A percentile compares a stretch with the other conserved stretches of the same genome.
Evolutionary conservation across 1,140 invertebrate species (phyloP).

Genomic region (Pygmarrhopalites habei): DNA sequence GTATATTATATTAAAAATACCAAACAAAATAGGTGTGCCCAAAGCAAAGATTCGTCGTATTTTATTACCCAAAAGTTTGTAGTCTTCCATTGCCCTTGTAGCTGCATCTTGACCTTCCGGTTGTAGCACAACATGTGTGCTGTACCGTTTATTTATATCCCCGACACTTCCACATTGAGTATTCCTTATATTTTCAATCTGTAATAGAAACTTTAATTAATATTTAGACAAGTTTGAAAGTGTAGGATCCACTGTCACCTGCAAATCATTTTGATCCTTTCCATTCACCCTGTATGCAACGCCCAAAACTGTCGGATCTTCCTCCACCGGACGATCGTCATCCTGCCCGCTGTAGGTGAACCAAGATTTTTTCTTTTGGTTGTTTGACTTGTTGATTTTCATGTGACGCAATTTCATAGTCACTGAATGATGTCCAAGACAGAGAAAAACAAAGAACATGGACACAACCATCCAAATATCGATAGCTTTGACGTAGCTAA

Average conservation of each 20-base stretch:
- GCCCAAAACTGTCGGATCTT: background rate
- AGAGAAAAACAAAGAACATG: constrained; percentile 62
- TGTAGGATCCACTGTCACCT: background rate
- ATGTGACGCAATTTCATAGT: constrained; percentile 45
- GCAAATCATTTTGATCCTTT: too few relatives aligned
- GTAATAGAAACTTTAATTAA: background rate
- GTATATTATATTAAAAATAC: constrained; percentile 8
- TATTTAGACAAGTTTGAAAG: background rate
- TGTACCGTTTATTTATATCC: background rate
- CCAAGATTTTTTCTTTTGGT: too few relatives aligned
- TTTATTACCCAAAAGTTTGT: background rate
- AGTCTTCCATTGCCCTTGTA: background rate
- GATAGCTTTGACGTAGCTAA: constrained; percentile 58
- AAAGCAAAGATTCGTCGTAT: background rate
- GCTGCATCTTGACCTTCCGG: background rate
- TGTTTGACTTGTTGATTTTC: background rate
- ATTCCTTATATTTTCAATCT: background rate
- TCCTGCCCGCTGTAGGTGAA: too few relatives aligned
- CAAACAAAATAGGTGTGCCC: background rate
- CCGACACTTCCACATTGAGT: background rate
- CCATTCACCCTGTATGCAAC: too few relatives aligned
- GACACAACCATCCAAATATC: constrained; percentile 66
- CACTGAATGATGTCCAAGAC: constrained; percentile 61
- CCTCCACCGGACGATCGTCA: background rate
- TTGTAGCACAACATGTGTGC: too few relatives aligned